A percentile compares a stretch with the other conserved stretches of the same genome.
Evolutionary conservation across 2,888 invertebrate species (phyloP).

Genomic region (Rhogogaster chlorosoma): DNA sequence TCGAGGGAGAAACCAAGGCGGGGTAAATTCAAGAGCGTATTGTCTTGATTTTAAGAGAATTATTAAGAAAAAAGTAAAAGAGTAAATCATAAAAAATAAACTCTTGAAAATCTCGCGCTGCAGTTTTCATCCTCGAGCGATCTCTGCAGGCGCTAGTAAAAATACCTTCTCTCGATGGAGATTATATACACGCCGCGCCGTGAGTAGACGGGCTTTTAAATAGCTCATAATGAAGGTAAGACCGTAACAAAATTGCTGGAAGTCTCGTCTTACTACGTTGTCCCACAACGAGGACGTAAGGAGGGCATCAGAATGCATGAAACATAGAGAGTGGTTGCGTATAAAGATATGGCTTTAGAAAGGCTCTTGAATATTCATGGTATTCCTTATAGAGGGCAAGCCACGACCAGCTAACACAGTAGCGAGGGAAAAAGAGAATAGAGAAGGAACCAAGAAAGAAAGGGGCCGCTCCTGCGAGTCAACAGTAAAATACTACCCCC

Average conservation of each 20-base stretch:
- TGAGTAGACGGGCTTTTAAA: constrained; percentile 65
- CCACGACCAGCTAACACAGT: neutral
- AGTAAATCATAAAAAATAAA: constrained; percentile 22
- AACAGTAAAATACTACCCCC: constrained; percentile 15
- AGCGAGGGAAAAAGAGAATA: neutral
- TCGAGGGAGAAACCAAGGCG: constrained; percentile 44
- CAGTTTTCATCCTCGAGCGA: constrained; percentile 2
- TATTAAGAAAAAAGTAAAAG: constrained; percentile 24
- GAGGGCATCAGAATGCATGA: constrained; percentile 73
- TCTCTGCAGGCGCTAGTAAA: neutral
- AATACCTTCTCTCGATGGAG: constrained; percentile 32
- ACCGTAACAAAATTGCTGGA: constrained; percentile 62
- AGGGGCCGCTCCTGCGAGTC: neutral
- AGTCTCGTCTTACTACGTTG: neutral
- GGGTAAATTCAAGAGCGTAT: constrained; percentile 53
- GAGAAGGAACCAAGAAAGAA: neutral
- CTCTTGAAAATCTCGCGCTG: constrained; percentile 24
- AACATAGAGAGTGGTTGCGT: constrained; percentile 63
- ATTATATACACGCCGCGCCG: constrained; percentile 7
- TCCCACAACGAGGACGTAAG: constrained; percentile 61
- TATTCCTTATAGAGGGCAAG: constrained; percentile 28
- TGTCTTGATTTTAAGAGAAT: constrained; percentile 43
- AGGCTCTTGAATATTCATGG: constrained; percentile 72
- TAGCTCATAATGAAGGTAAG: constrained; percentile 66
- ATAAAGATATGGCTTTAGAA: constrained; percentile 63